Evolutionary conservation across 2,888 invertebrate genomes (phyloP).

Genomic region (Orchesellides sinensis): DNA sequence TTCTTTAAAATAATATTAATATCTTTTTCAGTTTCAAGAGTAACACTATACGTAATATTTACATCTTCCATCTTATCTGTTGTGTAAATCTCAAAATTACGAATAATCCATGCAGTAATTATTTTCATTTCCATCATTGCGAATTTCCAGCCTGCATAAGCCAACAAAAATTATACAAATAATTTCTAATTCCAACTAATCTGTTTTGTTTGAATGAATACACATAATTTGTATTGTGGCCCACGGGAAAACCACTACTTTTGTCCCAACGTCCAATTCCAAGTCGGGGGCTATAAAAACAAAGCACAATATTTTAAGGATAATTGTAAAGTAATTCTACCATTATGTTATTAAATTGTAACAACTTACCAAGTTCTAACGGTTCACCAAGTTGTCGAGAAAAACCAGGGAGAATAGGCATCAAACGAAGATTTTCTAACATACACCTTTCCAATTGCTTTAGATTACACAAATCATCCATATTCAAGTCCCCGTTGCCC

Average conservation of each 20-base stretch:
- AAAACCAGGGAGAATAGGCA: not conserved
- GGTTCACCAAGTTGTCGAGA: constrained; percentile 1
- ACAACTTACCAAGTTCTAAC: constrained; percentile 13
- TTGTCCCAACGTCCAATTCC: no score
- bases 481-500: not conserved
- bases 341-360: no score
- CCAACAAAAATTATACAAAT: no score
- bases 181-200: no score
- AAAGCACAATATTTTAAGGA: no score
- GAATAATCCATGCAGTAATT: not conserved
- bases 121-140: constrained; percentile 7
- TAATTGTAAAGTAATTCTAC: no score
- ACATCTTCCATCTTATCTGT: constrained; percentile 1
- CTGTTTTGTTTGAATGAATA: no score
- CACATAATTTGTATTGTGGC: no score
- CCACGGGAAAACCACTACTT: no score
- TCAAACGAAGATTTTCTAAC: constrained; percentile 7
- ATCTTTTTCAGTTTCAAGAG: not conserved
- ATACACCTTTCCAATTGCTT: constrained; percentile 32
- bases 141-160: constrained; percentile 7
- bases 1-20: constrained; percentile 14
- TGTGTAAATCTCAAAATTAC: constrained; percentile 7
- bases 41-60: not conserved
- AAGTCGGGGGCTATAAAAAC: no score
- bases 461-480: constrained; percentile 2